These are phyloP conservation scores for Montifringilla adamsi DNA, from an alignment of 2,113 vertebrate species.

Conservation along the genomic window DNA sequence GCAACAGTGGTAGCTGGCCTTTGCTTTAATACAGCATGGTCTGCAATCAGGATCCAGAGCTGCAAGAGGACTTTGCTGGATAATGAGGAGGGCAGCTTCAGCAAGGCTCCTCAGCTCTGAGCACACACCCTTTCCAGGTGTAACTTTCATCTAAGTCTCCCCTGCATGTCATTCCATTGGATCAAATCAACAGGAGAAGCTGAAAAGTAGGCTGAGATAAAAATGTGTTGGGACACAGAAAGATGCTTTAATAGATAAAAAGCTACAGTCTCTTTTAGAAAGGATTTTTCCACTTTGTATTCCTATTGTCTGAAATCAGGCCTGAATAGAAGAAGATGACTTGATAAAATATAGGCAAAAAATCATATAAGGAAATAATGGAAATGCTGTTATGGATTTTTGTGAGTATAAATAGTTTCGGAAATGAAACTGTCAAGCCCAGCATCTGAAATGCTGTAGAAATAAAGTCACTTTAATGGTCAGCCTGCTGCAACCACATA, in stretches of 20 bases:
- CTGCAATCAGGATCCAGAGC: background rate
- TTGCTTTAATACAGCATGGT: background rate
- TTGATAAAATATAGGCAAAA: conserved; percentile 34
- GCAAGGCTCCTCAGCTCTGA: background rate
- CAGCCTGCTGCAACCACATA: conserved; percentile 11
- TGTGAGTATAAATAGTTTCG: conserved; percentile 71
- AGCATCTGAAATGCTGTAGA: conserved; percentile 53
- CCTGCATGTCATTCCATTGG: background rate
- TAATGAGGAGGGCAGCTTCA: background rate
- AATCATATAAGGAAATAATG: conserved; percentile 55
- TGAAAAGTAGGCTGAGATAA: conserved; percentile 3
- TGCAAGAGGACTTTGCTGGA: background rate
- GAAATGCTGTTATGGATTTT: conserved; percentile 70
- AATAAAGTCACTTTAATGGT: conserved; percentile 65
- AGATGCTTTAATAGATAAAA: conserved; percentile 14
- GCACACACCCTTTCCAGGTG: background rate
- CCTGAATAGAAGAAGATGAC: conserved; percentile 57
- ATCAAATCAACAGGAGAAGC: conserved; percentile 11
- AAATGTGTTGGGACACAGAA: background rate
- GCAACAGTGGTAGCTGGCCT: background rate
- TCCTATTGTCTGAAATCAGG: conserved; percentile 57
- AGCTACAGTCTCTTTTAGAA: conserved; percentile 23
- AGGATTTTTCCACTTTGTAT: conserved; percentile 60
- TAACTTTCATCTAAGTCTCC: background rate
- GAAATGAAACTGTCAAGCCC: conserved; percentile 69